phyloP scores from a whole-genome alignment of 2,797 vertebrate genomes.

The Cheracebus regulus region DNA sequence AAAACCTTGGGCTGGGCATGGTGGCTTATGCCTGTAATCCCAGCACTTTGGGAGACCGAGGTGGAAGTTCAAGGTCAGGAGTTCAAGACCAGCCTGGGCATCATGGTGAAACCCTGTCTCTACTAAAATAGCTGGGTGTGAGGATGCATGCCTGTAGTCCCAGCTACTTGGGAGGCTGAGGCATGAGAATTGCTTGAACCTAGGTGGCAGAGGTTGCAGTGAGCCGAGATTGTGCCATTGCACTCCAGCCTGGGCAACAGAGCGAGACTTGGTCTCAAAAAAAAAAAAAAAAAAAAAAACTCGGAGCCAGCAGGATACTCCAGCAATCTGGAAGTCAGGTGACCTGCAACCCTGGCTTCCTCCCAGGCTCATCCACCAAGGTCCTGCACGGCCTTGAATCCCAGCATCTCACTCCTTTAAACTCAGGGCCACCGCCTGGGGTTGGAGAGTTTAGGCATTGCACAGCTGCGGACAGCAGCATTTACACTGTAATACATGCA shows the following conservation, averaged over 20 bases:
- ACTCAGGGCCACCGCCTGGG: not conserved
- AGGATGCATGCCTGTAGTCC: not conserved
- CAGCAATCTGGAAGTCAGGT: not conserved
- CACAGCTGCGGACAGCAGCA: fast-evolving
- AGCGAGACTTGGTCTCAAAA: not conserved
- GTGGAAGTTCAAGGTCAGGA: not conserved
- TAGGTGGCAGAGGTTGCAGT: not conserved
- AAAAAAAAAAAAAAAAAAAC: not conserved
- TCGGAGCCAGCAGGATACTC: not conserved
- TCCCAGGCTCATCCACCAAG: conserved; percentile 94
- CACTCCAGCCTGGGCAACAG: not conserved
- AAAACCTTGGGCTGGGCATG: not conserved
- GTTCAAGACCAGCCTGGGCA: not conserved
- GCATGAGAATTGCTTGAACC: not conserved
- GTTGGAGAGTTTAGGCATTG: fast-evolving
- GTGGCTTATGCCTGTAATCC: not conserved
- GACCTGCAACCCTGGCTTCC: not conserved
- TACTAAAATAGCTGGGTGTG: not conserved
- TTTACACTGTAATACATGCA: fast-evolving
- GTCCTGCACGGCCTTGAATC: conserved; percentile 87
- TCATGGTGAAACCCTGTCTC: not conserved
- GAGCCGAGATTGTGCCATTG: not conserved
- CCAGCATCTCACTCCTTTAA: not conserved
- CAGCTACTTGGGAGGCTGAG: not conserved
- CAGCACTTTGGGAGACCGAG: not conserved